These are phyloP conservation scores for Stegana nigrithorax DNA, from an alignment of 2,888 invertebrate species.

Conservation along the genomic window DNA sequence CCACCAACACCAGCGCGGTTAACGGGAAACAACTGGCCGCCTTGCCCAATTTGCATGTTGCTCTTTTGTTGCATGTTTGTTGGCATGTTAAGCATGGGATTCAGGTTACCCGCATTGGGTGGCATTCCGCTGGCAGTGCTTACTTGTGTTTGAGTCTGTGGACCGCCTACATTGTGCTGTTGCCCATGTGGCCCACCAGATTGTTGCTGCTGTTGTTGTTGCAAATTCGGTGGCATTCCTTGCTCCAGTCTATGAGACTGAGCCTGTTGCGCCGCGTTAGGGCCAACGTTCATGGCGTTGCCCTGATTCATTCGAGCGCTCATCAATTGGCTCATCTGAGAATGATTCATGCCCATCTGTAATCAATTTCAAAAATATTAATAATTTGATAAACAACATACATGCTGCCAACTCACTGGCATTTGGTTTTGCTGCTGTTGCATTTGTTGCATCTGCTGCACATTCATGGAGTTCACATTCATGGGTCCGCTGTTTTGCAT, in stretches of 20 bases:
- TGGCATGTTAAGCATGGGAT: conserved; percentile 64
- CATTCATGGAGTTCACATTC: conserved; percentile 58
- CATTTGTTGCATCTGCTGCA: conserved; percentile 63
- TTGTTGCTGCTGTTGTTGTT: conserved; percentile 71
- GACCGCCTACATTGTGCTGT: conserved; percentile 53
- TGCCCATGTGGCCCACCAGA: conserved; percentile 62
- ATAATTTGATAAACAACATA: no score
- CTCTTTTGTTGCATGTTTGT: conserved; percentile 64
- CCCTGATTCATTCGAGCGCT: conserved; percentile 70
- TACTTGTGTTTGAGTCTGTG: conserved; percentile 38
- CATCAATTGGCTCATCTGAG: conserved; percentile 66
- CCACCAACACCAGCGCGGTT: conserved; percentile 72
- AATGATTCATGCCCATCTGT: conserved; percentile 65
- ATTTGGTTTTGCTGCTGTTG: conserved; percentile 60
- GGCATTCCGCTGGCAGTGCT: neutral
- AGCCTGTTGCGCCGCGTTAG: conserved; percentile 51
- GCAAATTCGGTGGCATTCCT: conserved; percentile 66
- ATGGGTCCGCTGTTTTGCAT: conserved; percentile 53
- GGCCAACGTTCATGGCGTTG: conserved; percentile 61
- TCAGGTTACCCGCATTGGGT: conserved; percentile 50
- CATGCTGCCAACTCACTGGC: no score
- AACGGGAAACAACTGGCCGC: conserved; percentile 69
- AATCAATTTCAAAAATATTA: conserved; percentile 9
- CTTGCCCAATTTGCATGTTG: conserved; percentile 66
- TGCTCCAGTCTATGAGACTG: no score